Evolutionary conservation across 2,113 vertebrate genomes (phyloP).

Genomic region (Sprattus sprattus): DNA sequence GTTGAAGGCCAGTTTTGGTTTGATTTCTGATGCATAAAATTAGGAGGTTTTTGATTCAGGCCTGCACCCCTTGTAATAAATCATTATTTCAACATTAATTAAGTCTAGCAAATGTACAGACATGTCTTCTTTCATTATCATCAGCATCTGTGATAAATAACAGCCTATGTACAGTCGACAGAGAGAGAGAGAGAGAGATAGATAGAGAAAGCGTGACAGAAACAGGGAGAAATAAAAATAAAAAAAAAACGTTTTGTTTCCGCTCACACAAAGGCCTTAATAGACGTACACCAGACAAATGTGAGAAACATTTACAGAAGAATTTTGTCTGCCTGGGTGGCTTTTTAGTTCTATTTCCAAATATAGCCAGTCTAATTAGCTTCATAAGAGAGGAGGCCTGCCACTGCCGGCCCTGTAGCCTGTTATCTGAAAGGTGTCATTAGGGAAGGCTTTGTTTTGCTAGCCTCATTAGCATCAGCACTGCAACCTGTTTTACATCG

Average conservation of each 20-base stretch:
- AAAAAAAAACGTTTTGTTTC: neutral
- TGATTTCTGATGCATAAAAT: slow-evolving; percentile 18
- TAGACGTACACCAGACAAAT: neutral
- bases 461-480: slow-evolving; percentile 72
- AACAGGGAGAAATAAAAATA: neutral
- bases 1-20: neutral
- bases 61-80: neutral
- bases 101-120: neutral
- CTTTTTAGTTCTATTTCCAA: slow-evolving; percentile 33
- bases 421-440: slow-evolving; percentile 74
- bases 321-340: slow-evolving; percentile 25
- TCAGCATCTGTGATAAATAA: neutral
- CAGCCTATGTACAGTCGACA: neutral
- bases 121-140: slow-evolving; percentile 7
- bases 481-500: slow-evolving; percentile 62
- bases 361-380: slow-evolving; percentile 34
- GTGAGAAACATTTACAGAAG: neutral
- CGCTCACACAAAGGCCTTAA: slow-evolving; percentile 7
- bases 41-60: neutral
- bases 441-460: slow-evolving; percentile 75
- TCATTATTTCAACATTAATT: slow-evolving; percentile 19
- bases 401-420: slow-evolving; percentile 57
- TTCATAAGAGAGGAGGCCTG: slow-evolving; percentile 22
- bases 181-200: neutral
- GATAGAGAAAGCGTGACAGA: neutral